Conservation (phyloP, 2,888 invertebrate genomes). For the Troides oblongomaculatus region DNA sequence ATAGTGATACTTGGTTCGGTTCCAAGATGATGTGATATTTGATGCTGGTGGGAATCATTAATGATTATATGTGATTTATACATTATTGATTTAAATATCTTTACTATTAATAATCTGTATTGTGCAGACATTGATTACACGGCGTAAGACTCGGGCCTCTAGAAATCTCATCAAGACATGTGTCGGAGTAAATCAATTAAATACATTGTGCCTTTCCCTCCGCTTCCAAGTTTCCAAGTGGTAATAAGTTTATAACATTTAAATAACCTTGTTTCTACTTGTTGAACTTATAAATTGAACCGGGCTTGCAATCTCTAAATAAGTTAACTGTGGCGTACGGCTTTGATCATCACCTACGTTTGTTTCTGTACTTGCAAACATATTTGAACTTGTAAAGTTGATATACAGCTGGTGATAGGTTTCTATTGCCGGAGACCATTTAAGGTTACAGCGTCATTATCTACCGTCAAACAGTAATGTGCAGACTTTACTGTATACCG, state of each 20-base stretch:
- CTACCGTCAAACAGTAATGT: too few species aligned
- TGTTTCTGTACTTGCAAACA: neutral
- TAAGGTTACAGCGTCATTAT: too few species aligned
- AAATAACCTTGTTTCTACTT: constrained; percentile 18
- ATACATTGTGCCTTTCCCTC: neutral
- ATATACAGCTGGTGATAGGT: too few species aligned
- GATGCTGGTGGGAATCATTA: too few species aligned
- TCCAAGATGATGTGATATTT: too few species aligned
- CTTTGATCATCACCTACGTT: neutral
- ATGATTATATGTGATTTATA: neutral
- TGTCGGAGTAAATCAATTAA: constrained; percentile 10
- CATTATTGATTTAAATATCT: neutral
- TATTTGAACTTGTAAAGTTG: neutral
- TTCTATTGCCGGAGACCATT: too few species aligned
- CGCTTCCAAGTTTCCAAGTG: constrained; percentile 1
- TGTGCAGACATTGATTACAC: too few species aligned
- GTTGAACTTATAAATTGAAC: constrained; percentile 10
- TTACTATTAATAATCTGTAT: too few species aligned
- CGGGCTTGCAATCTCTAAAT: neutral
- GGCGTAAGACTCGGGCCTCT: too few species aligned
- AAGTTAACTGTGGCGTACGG: constrained; percentile 4
- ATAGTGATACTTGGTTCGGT: too few species aligned
- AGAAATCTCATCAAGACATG: neutral
- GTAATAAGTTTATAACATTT: constrained; percentile 16
- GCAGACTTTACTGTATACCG: too few species aligned